These are phyloP conservation scores for Lophotriccus pileatus DNA, from an alignment of 2,797 vertebrate genomes.

Conservation along the genomic window DNA sequence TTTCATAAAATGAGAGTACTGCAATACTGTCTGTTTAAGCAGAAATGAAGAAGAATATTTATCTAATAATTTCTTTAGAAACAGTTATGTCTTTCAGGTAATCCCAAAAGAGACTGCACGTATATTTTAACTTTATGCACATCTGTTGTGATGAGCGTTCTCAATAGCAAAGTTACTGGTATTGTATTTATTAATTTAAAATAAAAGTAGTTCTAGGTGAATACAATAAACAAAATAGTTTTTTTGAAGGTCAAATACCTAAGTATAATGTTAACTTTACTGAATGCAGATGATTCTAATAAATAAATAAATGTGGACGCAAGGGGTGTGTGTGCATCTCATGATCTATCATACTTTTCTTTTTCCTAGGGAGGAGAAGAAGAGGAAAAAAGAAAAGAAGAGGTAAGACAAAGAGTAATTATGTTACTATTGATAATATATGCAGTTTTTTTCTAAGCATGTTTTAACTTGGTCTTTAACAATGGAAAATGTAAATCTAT, in stretches of 20 bases:
- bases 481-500: not conserved
- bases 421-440: not conserved
- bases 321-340: not conserved
- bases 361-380: conserved; percentile 76
- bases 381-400: conserved; percentile 82
- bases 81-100: not conserved
- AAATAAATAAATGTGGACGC: not conserved
- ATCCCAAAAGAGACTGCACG: not conserved
- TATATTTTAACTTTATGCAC: not conserved
- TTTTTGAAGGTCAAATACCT: not conserved
- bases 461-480: not conserved
- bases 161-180: not conserved
- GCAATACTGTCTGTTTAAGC: not conserved
- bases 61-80: not conserved
- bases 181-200: not conserved
- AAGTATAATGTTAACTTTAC: not conserved
- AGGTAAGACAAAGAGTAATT: conserved; percentile 61
- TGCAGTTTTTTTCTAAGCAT: not conserved
- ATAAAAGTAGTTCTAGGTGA: not conserved
- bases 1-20: not conserved
- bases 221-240: not conserved
- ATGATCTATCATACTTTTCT: not conserved
- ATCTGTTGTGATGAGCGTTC: not conserved
- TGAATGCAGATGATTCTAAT: not conserved
- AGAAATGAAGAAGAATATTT: not conserved